Evolutionary conservation across 1,140 invertebrate species (phyloP).

Genomic region (Calliopsis andreniformis): DNA sequence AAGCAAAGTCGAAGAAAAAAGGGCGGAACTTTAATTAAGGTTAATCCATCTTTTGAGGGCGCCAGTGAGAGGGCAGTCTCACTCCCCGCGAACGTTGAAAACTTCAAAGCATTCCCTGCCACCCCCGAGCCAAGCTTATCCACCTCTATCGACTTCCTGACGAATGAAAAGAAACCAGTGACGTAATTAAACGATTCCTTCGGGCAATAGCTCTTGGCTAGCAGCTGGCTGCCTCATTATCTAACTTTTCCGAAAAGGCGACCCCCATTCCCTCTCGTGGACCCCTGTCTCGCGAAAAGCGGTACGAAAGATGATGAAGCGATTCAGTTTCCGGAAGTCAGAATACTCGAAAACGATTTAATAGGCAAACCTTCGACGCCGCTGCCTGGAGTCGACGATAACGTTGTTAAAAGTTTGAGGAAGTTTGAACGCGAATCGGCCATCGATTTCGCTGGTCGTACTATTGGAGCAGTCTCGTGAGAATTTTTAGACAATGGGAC

Average conservation of each 20-base stretch:
- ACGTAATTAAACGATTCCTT: slow-evolving; percentile 50
- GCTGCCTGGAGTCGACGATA: slow-evolving; percentile 4
- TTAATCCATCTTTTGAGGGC: slow-evolving; percentile 15
- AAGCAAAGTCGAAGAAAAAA: not conserved
- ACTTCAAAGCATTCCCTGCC: slow-evolving; percentile 23
- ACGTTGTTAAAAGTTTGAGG: slow-evolving; percentile 27
- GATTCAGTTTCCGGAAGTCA: not conserved
- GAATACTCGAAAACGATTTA: slow-evolving; percentile 21
- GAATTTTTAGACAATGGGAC: slow-evolving; percentile 2
- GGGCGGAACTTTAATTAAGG: slow-evolving; percentile 41
- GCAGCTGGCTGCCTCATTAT: slow-evolving; percentile 23
- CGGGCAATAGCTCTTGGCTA: slow-evolving; percentile 32
- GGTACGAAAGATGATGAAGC: not conserved
- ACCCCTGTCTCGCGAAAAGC: fast-evolving
- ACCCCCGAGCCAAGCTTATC: slow-evolving; percentile 13
- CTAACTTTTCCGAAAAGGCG: slow-evolving; percentile 12
- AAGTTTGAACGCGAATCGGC: not conserved
- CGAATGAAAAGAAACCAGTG: slow-evolving; percentile 31
- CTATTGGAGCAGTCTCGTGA: not conserved
- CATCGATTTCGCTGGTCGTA: not conserved
- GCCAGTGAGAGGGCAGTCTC: not conserved
- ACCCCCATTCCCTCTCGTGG: too few species aligned
- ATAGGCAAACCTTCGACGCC: slow-evolving; percentile 1
- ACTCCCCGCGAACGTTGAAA: not conserved
- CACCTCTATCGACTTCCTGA: slow-evolving; percentile 9